Evolutionary conservation across 2,797 vertebrate species (phyloP).

Genomic region (Artibeus lituratus): DNA sequence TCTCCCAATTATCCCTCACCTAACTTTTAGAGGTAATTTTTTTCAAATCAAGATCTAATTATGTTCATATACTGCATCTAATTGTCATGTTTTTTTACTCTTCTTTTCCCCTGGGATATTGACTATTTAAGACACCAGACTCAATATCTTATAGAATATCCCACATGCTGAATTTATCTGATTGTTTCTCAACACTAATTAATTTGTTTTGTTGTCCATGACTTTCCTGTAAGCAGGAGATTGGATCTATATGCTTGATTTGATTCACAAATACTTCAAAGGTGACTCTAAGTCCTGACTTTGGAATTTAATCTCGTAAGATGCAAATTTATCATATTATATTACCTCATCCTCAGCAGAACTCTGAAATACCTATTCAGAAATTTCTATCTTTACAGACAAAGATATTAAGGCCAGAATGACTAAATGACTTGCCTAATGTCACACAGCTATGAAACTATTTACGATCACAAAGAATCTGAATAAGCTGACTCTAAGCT

Average conservation of each 20-base stretch:
- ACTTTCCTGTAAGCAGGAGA: not conserved
- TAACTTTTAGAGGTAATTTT: not conserved
- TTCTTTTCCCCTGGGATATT: not conserved
- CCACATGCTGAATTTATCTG: not conserved
- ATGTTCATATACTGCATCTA: not conserved
- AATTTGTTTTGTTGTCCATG: not conserved
- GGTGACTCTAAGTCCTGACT: not conserved
- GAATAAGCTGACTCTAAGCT: not conserved
- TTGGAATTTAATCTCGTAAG: not conserved
- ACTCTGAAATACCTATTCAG: not conserved
- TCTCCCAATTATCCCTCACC: not conserved
- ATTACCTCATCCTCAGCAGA: not conserved
- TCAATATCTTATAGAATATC: not conserved
- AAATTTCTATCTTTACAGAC: slow-evolving; percentile 9
- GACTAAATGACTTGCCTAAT: not conserved
- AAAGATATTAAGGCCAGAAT: not conserved
- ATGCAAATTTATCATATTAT: not conserved
- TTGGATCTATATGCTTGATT: not conserved
- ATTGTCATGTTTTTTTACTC: not conserved
- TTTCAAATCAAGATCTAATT: not conserved
- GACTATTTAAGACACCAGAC: not conserved
- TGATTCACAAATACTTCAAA: not conserved
- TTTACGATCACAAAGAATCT: not conserved
- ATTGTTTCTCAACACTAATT: not conserved
- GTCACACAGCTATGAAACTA: not conserved